Evolutionary conservation across 2,888 invertebrate genomes (phyloP).

Genomic region (Smittia aterrima): DNA sequence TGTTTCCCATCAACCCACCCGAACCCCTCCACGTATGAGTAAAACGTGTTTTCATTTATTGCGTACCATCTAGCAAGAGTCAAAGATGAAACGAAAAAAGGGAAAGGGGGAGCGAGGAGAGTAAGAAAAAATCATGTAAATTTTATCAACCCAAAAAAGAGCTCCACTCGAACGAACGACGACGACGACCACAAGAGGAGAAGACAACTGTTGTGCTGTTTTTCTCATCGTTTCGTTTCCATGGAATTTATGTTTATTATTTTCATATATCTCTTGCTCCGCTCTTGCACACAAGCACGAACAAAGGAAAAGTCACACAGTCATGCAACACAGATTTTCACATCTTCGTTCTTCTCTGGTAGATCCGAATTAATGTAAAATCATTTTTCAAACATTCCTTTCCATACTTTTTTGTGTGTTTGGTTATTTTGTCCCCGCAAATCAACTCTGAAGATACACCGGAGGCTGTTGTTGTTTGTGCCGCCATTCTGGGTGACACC

Average conservation of each 20-base stretch:
- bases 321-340: not conserved
- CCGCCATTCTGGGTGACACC: slow-evolving; percentile 22
- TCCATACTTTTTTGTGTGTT: slow-evolving; percentile 6
- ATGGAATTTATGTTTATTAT: slow-evolving; percentile 27
- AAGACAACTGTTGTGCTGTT: slow-evolving; percentile 6
- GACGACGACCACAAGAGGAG: not conserved
- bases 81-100: not conserved
- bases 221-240: not conserved
- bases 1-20: not conserved
- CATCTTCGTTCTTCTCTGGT: slow-evolving; percentile 22
- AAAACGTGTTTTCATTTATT: slow-evolving; percentile 1
- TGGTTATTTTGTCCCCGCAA: not conserved
- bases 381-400: slow-evolving; percentile 34
- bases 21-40: not conserved
- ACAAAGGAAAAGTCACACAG: slow-evolving; percentile 3
- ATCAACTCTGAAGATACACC: too few relatives aligned
- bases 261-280: slow-evolving; percentile 5
- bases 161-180: too few relatives aligned
- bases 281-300: not conserved
- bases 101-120: not conserved
- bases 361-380: slow-evolving; percentile 33
- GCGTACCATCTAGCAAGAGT: not conserved
- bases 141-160: slow-evolving; percentile 27
- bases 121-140: slow-evolving; percentile 23
- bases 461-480: slow-evolving; percentile 8